Conservation (phyloP, 2,113 vertebrate genomes). For the Mastomys coucha region DNA sequence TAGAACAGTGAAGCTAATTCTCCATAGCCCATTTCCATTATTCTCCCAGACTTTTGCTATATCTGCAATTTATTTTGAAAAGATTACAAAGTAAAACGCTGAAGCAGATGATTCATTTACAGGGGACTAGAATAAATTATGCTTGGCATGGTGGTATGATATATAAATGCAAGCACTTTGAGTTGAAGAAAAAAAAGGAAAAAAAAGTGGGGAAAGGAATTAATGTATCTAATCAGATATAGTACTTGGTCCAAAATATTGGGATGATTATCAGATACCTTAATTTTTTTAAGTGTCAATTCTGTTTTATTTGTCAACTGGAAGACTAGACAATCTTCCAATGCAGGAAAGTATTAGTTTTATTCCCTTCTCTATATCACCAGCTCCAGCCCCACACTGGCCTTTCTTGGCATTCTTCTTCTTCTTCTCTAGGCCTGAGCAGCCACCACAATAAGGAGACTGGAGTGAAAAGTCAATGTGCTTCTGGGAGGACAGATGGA, state of each 20-base stretch:
- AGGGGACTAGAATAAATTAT: background rate
- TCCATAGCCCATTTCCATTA: slow-evolving; percentile 66
- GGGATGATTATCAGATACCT: background rate
- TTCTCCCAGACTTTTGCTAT: slow-evolving; percentile 59
- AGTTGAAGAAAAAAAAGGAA: background rate
- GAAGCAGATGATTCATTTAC: background rate
- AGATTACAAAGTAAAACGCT: slow-evolving; percentile 51
- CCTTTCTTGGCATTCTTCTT: slow-evolving; percentile 97
- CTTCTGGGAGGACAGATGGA: background rate
- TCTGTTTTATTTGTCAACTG: slow-evolving; percentile 46
- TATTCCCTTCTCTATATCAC: slow-evolving; percentile 94
- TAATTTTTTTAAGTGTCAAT: background rate
- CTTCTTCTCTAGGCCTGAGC: slow-evolving; percentile 94
- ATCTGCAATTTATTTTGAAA: slow-evolving; percentile 75
- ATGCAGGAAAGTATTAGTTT: slow-evolving; percentile 19
- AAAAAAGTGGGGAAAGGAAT: background rate
- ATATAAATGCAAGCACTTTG: background rate
- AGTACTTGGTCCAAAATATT: background rate
- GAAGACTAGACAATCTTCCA: background rate
- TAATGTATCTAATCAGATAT: background rate
- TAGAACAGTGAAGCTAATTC: slow-evolving; percentile 72
- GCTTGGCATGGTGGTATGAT: background rate
- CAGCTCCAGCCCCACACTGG: slow-evolving; percentile 92
- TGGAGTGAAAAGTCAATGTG: slow-evolving; percentile 87
- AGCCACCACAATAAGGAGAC: slow-evolving; percentile 93